A percentile compares a stretch with the other conserved stretches of the same genome.
Conservation (phyloP, 2,888 invertebrate genomes). For the Prionchulus punctatus region DNA sequence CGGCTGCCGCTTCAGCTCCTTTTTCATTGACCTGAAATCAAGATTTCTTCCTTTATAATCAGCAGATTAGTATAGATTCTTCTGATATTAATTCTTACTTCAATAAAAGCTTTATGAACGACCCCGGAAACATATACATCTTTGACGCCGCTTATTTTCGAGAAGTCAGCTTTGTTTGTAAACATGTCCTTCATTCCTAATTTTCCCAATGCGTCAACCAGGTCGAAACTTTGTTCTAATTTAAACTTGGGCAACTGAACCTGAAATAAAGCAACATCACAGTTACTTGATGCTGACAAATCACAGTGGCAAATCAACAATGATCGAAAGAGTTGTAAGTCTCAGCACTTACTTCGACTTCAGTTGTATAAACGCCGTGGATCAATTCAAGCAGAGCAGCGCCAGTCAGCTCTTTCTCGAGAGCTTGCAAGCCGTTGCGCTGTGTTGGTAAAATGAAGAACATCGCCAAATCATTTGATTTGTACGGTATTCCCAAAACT, state of each 20-base stretch:
- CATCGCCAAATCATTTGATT: not conserved
- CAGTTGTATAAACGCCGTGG: not conserved
- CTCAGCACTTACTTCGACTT: not conserved
- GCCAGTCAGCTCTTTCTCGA: not conserved
- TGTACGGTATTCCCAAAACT: not conserved
- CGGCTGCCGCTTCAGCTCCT: too few relatives aligned
- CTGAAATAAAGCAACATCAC: too few relatives aligned
- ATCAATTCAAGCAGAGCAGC: not conserved
- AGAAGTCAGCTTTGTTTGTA: slow-evolving; percentile 14
- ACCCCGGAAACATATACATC: slow-evolving; percentile 14
- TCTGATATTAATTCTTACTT: too few relatives aligned
- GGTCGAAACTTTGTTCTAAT: slow-evolving; percentile 16
- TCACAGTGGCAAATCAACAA: not conserved
- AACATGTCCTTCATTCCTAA: slow-evolving; percentile 20
- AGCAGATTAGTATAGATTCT: too few relatives aligned
- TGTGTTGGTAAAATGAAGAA: not conserved
- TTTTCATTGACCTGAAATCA: too few relatives aligned
- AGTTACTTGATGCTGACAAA: too few relatives aligned
- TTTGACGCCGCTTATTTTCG: slow-evolving; percentile 14
- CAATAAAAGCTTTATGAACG: slow-evolving; percentile 14
- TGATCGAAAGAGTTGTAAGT: not conserved
- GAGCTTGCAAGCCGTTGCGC: not conserved
- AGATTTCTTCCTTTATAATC: too few relatives aligned
- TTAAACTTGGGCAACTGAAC: slow-evolving; percentile 22
- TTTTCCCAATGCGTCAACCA: slow-evolving; percentile 16